A percentile compares a stretch with the other conserved stretches of the same genome.
phyloP scores from a whole-genome alignment of 2,113 vertebrate species.

The Oophaga pumilio region DNA sequence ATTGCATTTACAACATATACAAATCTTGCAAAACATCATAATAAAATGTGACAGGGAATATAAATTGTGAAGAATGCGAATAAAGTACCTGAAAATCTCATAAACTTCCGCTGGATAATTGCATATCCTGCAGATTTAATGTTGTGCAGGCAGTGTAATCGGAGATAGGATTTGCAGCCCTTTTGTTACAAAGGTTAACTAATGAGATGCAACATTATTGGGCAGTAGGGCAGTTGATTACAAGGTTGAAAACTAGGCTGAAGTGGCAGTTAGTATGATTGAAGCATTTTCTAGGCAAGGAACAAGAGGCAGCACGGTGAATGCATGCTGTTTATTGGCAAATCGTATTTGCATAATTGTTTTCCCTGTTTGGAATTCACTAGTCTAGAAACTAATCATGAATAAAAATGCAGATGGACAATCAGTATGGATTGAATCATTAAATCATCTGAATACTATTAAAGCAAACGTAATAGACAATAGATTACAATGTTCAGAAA shows the following conservation, averaged over 20 bases:
- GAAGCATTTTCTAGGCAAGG: slow-evolving; percentile 46
- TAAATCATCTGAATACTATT: slow-evolving; percentile 48
- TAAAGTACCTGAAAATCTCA: background rate
- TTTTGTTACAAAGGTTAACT: slow-evolving; percentile 23
- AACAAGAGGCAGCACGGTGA: slow-evolving; percentile 31
- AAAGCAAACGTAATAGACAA: slow-evolving; percentile 39
- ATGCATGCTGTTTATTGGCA: slow-evolving; percentile 49
- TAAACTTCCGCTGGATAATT: background rate
- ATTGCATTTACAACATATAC: slow-evolving; percentile 13
- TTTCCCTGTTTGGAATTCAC: slow-evolving; percentile 55
- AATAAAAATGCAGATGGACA: slow-evolving; percentile 56
- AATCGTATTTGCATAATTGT: slow-evolving; percentile 53
- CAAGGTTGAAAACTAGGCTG: slow-evolving; percentile 43
- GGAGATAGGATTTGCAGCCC: background rate
- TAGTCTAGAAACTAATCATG: slow-evolving; percentile 46
- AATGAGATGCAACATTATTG: slow-evolving; percentile 34
- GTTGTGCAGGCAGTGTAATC: background rate
- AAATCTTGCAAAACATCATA: background rate
- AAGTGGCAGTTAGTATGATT: slow-evolving; percentile 56
- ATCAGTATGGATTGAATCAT: slow-evolving; percentile 55
- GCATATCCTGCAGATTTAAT: background rate
- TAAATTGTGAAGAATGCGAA: background rate
- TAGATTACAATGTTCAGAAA: slow-evolving; percentile 33
- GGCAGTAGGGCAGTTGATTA: slow-evolving; percentile 46
- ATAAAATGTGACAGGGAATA: slow-evolving; percentile 12